Percentiles rank a stretch among this genome's conserved stretches.
Conservation (phyloP, 2,113 vertebrate species). For the Sprattus sprattus region DNA sequence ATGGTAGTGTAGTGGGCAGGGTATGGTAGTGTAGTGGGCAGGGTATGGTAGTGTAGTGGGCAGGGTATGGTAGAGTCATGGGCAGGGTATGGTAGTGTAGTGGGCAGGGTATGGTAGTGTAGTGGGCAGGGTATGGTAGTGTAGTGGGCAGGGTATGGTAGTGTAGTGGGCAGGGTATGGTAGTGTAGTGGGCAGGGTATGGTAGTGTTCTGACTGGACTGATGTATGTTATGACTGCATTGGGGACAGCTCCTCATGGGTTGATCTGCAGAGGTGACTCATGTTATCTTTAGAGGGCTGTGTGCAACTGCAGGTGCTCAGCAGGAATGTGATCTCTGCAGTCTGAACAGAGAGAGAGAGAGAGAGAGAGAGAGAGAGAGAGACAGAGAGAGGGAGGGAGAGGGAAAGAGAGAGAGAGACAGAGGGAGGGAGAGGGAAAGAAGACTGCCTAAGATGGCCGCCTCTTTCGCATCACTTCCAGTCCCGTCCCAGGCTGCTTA, state of each 20-base stretch:
- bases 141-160: too few species aligned
- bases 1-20: too few species aligned
- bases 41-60: too few species aligned
- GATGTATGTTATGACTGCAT: neutral
- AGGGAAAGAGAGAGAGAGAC: neutral
- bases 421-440: neutral
- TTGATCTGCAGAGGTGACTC: neutral
- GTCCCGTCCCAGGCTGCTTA: conserved; percentile 42
- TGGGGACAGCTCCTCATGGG: conserved; percentile 28
- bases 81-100: too few species aligned
- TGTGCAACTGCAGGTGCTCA: neutral
- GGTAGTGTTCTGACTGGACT: neutral
- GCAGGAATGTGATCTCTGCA: neutral
- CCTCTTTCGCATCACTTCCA: neutral
- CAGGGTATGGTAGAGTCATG: too few species aligned
- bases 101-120: too few species aligned
- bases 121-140: too few species aligned
- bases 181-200: too few species aligned
- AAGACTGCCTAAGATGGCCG: neutral
- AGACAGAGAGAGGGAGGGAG: neutral
- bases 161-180: too few species aligned
- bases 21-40: too few species aligned
- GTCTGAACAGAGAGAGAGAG: neutral
- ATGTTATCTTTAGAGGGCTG: neutral
- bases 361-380: neutral